These are phyloP conservation scores for Propsilocerus akamusi DNA, from an alignment of 1,140 invertebrate species.

Conservation along the genomic window DNA sequence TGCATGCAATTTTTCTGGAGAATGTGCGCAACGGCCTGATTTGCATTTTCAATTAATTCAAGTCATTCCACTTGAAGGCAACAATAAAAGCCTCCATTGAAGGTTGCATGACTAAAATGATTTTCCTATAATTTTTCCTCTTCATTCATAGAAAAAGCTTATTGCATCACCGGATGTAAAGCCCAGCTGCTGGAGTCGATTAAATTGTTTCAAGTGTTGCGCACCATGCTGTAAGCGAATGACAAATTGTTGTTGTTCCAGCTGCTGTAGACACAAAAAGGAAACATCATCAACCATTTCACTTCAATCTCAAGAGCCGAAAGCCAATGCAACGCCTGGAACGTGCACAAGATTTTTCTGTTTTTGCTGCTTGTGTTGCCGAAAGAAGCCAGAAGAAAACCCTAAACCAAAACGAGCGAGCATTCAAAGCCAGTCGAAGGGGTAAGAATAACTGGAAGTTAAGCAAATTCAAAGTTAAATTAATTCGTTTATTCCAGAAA, in stretches of 20 bases:
- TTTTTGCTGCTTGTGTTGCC: constrained; percentile 4
- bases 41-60: neutral
- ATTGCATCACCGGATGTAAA: too few species aligned
- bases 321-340: neutral
- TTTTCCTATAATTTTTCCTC: too few species aligned
- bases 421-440: neutral
- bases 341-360: constrained; percentile 1
- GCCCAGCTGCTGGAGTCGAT: neutral
- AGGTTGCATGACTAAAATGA: too few species aligned
- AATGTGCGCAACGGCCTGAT: neutral
- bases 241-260: neutral
- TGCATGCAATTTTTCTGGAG: neutral
- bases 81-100: too few species aligned
- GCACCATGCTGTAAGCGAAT: neutral
- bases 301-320: neutral
- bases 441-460: constrained; percentile 9
- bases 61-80: too few species aligned
- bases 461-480: constrained; percentile 11
- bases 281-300: neutral
- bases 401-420: neutral
- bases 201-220: neutral
- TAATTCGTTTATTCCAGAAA: constrained; percentile 8
- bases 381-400: constrained; percentile 7
- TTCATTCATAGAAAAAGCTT: too few species aligned
- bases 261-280: neutral